Evolutionary conservation across 2,113 vertebrate genomes (phyloP).

Genomic region (Ursus arctos): DNA sequence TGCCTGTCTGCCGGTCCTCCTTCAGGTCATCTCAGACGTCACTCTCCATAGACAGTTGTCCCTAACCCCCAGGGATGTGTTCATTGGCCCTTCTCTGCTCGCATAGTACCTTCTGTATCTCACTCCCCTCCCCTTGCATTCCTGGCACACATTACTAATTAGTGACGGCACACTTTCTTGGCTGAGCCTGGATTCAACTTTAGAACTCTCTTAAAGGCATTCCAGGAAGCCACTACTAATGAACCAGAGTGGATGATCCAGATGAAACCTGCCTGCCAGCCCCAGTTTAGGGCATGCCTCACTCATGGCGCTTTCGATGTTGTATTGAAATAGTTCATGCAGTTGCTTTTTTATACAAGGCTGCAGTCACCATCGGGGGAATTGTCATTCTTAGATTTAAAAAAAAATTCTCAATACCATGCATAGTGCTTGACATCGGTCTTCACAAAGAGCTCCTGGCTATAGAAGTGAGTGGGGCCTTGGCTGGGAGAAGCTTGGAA

Average conservation of each 20-base stretch:
- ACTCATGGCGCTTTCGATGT: background rate
- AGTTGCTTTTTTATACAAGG: background rate
- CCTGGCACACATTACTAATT: background rate
- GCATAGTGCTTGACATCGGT: background rate
- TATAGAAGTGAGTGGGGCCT: background rate
- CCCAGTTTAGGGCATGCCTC: background rate
- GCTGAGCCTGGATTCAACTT: background rate
- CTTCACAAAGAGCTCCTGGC: background rate
- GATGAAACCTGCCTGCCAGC: background rate
- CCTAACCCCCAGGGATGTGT: background rate
- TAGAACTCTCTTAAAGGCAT: background rate
- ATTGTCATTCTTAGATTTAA: background rate
- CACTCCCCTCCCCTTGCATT: background rate
- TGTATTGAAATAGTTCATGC: background rate
- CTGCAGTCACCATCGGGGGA: background rate
- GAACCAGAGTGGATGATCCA: background rate
- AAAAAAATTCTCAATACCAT: background rate
- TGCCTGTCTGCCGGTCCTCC: background rate
- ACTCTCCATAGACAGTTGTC: background rate
- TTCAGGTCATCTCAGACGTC: background rate
- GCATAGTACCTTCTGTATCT: no score
- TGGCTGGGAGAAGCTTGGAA: background rate
- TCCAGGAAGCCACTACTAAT: background rate
- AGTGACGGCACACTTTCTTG: background rate
- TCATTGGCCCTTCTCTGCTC: background rate